Evolutionary conservation across 2,113 vertebrate species (phyloP), one percentile per base, ranked within the genome.

Genomic region (Tachuris rubrigastra): DNA sequence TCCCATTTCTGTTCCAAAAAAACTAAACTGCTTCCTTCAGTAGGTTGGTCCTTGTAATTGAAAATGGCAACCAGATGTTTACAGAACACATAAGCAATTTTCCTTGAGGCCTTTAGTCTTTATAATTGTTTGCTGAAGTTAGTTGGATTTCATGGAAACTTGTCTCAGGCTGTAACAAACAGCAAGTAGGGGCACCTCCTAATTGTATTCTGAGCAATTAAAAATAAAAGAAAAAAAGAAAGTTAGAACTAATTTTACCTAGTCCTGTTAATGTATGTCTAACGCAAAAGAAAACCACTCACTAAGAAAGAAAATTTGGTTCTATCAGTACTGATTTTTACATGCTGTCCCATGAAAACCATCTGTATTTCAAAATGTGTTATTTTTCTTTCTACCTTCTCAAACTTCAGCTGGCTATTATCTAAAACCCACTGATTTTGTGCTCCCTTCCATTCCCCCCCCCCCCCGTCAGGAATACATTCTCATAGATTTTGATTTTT

Each of bases 31-130:
- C 95, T 98, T 98, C 97, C 98, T 98, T 95, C 94, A 97, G 97
- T 97, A 97, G 95, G 89, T 86, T 97, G 89, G 92, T 89, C 92
- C 92, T 98, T 97, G 85, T 91, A 96, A 97, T 94, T 95, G 97
- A 97, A 98, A 98, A 98, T 98, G 96, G 95, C 96, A 98, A 98
- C 98, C 98, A 99, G 98, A 99, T 99, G 98, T 98, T 98, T 97
- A 98, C 89, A 92, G 94, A 98, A 96, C 92, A 95, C 88, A 72
- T 49, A 74, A 91, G 77, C 68, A 90, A 97, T 97, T 97, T 97
- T 92, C 89, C 89, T 97, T 93, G 63, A 91, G 94, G 94, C 94
- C 63, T 80, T 88, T 89, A 81, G 60, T 95, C 93, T 95, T 93
- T 94, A 80, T 96, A 96, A 97, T 95, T 95, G 85, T 97, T 97